Percentiles rank a stretch among this genome's conserved stretches.
Conservation (phyloP, 2,797 vertebrate species). For the Graptemys geographica region DNA sequence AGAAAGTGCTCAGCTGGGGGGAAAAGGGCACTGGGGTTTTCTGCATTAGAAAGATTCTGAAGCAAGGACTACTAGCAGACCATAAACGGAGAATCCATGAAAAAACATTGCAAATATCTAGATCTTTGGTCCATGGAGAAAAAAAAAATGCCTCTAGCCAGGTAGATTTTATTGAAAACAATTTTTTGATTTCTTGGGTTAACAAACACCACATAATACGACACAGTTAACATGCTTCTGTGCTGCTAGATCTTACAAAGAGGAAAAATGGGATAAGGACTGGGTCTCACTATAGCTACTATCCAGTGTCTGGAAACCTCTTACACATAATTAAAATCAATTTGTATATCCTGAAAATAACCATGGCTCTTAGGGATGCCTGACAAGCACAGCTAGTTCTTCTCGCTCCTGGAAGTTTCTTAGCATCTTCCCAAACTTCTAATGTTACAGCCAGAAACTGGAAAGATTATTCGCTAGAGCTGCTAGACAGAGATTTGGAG, state of each 20-base stretch:
- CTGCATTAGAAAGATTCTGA: not conserved
- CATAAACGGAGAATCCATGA: not conserved
- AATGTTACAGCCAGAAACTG: not conserved
- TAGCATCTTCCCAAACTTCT: not conserved
- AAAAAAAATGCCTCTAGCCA: too few relatives aligned
- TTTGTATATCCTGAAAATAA: not conserved
- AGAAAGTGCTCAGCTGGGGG: not conserved
- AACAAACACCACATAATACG: fast-evolving
- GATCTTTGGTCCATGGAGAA: not conserved
- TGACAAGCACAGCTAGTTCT: not conserved
- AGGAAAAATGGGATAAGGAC: fast-evolving
- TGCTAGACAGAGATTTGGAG: fast-evolving
- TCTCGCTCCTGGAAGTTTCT: not conserved
- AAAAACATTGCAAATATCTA: not conserved
- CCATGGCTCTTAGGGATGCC: not conserved
- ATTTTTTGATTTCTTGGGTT: not conserved
- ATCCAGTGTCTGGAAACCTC: not conserved
- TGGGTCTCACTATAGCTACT: not conserved
- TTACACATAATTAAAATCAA: not conserved
- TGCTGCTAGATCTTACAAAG: not conserved
- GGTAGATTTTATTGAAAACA: not conserved
- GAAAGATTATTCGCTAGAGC: not conserved
- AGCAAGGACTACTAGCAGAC: not conserved
- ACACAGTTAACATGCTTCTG: not conserved
- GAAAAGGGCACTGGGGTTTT: not conserved